phyloP scores from a whole-genome alignment of 2,888 invertebrate genomes.

The Amphiduros pacificus region DNA sequence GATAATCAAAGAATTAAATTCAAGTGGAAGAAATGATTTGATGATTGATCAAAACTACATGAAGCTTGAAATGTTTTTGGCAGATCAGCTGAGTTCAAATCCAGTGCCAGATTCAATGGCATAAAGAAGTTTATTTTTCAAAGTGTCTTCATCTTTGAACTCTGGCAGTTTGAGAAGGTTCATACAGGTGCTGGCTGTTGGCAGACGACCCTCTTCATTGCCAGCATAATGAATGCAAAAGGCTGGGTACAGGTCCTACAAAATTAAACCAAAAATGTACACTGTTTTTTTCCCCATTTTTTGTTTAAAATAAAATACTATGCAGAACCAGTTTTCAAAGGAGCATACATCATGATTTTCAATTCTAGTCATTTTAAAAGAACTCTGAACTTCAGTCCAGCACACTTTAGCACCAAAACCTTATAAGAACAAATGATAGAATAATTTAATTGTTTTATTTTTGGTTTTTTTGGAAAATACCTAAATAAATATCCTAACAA shows the following conservation, averaged over 20 bases:
- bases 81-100: constrained; percentile 75
- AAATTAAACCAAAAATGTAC: no score
- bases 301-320: not conserved
- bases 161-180: constrained; percentile 95
- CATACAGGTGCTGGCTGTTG: constrained; percentile 97
- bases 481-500: not conserved
- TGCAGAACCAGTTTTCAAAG: not conserved
- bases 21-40: no score
- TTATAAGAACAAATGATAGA: no score
- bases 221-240: constrained; percentile 96
- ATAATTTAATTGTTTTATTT: no score
- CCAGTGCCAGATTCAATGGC: constrained; percentile 95
- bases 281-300: not conserved
- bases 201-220: constrained; percentile 76
- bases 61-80: not conserved
- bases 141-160: constrained; percentile 74
- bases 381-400: no score
- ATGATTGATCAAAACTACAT: no score
- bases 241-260: constrained; percentile 88
- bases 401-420: no score
- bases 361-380: no score
- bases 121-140: constrained; percentile 83
- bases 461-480: no score
- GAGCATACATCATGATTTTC: no score
- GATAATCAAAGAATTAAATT: no score